phyloP scores from a whole-genome alignment of 2,888 invertebrate genomes.

The Portevinia maculata region DNA sequence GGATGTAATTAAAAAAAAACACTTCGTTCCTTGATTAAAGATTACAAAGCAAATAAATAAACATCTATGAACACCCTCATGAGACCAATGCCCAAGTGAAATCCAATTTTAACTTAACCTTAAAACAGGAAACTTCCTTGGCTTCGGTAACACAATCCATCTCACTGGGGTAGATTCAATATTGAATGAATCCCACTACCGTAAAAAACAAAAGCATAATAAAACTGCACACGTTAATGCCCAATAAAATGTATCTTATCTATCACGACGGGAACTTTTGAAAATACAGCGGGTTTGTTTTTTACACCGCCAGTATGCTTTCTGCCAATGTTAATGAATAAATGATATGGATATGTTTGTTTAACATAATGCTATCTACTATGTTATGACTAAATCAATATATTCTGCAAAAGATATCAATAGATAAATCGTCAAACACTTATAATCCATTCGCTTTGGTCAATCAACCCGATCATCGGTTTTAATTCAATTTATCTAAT shows the following conservation, averaged over 20 bases:
- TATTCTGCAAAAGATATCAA: background rate
- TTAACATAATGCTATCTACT: background rate
- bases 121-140: slow-evolving; percentile 33
- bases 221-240: slow-evolving; percentile 2
- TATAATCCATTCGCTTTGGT: background rate
- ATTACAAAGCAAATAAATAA: background rate
- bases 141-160: slow-evolving; percentile 28
- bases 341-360: background rate
- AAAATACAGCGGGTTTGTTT: background rate
- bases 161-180: slow-evolving; percentile 33
- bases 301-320: background rate
- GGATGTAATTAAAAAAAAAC: too few relatives aligned
- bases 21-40: too few relatives aligned
- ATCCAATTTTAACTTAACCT: slow-evolving; percentile 17
- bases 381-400: background rate
- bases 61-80: background rate
- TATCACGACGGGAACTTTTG: slow-evolving; percentile 24
- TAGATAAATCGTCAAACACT: background rate
- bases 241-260: slow-evolving; percentile 43
- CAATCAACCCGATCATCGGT: slow-evolving; percentile 5
- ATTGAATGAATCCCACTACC: slow-evolving; percentile 10
- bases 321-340: slow-evolving; percentile 18
- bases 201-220: background rate
- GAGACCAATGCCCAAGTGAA: background rate
- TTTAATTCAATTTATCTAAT: slow-evolving; percentile 1